A percentile compares a stretch with the other conserved stretches of the same genome.
phyloP scores from a whole-genome alignment of 2,113 vertebrate species.

The Mus pahari region DNA sequence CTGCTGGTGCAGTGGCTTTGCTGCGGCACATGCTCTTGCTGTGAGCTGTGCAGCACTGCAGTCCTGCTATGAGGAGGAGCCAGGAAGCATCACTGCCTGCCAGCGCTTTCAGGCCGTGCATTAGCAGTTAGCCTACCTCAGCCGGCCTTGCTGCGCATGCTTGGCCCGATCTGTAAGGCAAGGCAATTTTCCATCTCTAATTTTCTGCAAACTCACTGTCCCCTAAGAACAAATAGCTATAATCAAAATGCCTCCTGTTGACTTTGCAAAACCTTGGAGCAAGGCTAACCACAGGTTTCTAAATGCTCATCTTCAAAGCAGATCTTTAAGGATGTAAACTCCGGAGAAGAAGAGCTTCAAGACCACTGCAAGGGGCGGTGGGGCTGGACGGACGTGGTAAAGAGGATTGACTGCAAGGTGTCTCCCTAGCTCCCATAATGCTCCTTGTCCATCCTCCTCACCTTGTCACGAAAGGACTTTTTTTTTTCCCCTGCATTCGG shows the following conservation, averaged over 20 bases:
- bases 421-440: neutral
- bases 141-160: neutral
- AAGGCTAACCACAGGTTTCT: neutral
- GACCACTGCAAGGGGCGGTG: neutral
- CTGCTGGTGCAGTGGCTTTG: neutral
- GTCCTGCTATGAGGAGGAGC: neutral
- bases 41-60: accelerated
- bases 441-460: neutral
- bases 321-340: neutral
- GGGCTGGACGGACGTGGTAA: too few species aligned
- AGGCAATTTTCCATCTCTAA: neutral
- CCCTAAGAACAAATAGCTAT: conserved; percentile 11
- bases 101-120: accelerated
- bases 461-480: neutral
- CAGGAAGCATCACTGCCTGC: neutral
- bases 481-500: neutral
- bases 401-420: neutral
- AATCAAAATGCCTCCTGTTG: conserved; percentile 50
- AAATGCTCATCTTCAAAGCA: conserved; percentile 11
- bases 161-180: neutral
- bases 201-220: conserved; percentile 33
- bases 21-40: accelerated
- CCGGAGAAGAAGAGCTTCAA: neutral
- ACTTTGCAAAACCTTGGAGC: conserved; percentile 24
- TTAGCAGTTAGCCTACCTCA: accelerated